phyloP scores from a whole-genome alignment of 2,113 vertebrate genomes.

The Trogon melanurus region DNA sequence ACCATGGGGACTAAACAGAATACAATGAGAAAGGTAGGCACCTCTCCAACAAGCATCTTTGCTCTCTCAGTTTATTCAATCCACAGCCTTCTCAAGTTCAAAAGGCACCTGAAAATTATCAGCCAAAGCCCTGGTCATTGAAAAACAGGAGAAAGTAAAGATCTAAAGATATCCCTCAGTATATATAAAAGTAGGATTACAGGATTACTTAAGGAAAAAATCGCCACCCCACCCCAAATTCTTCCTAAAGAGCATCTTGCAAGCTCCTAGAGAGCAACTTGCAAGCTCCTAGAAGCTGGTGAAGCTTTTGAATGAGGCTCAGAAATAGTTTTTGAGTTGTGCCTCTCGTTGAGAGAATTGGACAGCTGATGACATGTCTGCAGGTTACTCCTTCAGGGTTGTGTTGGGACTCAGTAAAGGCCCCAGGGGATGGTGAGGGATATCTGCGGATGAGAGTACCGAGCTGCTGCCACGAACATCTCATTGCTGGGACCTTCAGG shows the following conservation, averaged over 20 bases:
- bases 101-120: not conserved
- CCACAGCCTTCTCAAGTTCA: not conserved
- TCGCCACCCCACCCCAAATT: not conserved
- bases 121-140: not conserved
- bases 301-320: not conserved
- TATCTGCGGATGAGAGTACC: not conserved
- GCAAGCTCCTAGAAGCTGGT: not conserved
- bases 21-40: not conserved
- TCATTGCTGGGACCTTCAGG: not conserved
- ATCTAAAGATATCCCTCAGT: not conserved
- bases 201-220: not conserved
- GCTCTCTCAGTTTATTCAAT: not conserved
- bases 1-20: not conserved
- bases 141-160: not conserved
- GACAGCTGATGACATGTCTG: not conserved
- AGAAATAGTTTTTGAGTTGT: not conserved
- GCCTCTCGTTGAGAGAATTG: accelerated
- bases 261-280: not conserved
- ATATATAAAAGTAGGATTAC: not conserved
- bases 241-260: not conserved
- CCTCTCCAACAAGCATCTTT: not conserved
- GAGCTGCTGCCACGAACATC: not conserved
- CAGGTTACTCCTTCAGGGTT: not conserved
- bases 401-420: not conserved
- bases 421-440: accelerated